Conservation (phyloP, 2,888 invertebrate species). For the Lottia scabra region DNA sequence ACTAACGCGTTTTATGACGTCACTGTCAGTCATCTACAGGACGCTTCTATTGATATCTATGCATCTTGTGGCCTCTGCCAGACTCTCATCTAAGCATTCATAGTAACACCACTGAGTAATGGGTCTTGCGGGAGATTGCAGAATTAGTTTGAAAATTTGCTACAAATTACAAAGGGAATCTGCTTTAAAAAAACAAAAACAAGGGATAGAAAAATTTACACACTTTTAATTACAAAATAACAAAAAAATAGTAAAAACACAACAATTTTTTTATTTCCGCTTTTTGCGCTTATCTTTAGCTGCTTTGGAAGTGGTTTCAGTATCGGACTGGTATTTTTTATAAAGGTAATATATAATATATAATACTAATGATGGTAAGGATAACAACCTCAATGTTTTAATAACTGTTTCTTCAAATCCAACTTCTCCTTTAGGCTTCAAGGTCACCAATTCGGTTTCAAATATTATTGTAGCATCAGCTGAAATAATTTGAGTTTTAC, state of each 20-base stretch:
- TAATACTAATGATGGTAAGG: constrained; percentile 27
- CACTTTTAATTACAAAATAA: background rate
- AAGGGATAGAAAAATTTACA: background rate
- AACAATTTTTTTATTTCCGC: constrained; percentile 8
- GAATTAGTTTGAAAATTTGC: no score
- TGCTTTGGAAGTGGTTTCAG: constrained; percentile 15
- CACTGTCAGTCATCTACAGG: no score
- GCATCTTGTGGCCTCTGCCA: no score
- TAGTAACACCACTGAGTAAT: no score
- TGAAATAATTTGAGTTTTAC: constrained; percentile 24
- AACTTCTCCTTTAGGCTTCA: constrained; percentile 36
- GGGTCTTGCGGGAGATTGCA: no score
- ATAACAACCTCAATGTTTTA: constrained; percentile 21
- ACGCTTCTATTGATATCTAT: no score
- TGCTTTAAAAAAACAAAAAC: no score
- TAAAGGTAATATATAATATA: constrained; percentile 35
- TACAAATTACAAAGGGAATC: no score
- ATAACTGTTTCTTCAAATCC: background rate
- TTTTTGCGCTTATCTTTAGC: constrained; percentile 27
- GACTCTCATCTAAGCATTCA: no score
- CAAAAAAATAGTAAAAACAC: background rate
- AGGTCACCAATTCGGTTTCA: constrained; percentile 40
- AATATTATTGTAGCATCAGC: constrained; percentile 49
- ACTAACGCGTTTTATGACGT: no score
- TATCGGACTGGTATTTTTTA: constrained; percentile 33